phyloP scores from a whole-genome alignment of 2,797 vertebrate genomes.

The Muscicapa comitata region DNA sequence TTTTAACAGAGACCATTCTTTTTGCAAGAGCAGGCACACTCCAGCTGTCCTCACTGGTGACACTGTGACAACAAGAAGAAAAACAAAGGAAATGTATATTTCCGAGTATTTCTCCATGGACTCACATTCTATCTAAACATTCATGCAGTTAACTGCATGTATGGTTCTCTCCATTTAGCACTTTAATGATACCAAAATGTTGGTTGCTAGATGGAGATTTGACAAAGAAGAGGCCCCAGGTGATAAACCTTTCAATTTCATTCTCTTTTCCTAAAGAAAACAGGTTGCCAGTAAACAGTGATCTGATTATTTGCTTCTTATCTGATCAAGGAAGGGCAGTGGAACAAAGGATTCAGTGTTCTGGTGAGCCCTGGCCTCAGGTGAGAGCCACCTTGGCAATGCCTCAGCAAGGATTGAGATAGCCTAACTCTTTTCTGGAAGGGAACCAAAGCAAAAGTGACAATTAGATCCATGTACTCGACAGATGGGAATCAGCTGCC shows the following conservation, averaged over 20 bases:
- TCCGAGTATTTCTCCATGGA: background rate
- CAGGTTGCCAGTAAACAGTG: background rate
- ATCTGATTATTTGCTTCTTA: background rate
- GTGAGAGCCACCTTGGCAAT: background rate
- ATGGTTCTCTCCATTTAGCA: background rate
- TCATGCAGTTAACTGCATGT: background rate
- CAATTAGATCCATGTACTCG: fast-evolving
- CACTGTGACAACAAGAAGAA: background rate
- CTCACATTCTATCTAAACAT: background rate
- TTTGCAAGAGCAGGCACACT: background rate
- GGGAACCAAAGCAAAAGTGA: background rate
- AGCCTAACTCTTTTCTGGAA: background rate
- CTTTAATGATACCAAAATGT: background rate
- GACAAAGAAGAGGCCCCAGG: background rate
- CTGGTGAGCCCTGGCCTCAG: background rate
- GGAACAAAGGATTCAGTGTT: constrained; percentile 15
- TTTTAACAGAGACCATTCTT: background rate
- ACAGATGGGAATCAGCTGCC: background rate
- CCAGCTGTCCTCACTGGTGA: background rate
- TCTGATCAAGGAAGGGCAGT: background rate
- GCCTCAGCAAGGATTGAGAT: background rate
- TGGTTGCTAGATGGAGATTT: background rate
- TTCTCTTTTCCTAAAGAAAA: background rate
- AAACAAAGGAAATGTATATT: background rate
- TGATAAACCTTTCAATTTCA: background rate